Percentiles rank a stretch among this genome's conserved stretches.
phyloP scores from a whole-genome alignment of 2,797 vertebrate genomes.

The Anguilla obscura region DNA sequence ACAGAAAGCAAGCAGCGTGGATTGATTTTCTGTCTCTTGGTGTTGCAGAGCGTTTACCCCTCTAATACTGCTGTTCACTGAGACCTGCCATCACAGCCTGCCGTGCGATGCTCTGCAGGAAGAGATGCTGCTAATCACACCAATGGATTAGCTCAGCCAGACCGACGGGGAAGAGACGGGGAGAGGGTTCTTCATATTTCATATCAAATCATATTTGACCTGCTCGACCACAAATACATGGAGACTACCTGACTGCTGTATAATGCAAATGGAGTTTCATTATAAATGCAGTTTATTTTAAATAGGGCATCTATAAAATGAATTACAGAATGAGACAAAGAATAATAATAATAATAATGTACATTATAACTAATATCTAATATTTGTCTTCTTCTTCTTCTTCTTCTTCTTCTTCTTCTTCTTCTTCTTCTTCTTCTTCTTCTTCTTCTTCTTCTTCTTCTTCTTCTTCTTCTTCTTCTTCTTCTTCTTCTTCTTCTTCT shows the following conservation, averaged over 20 bases:
- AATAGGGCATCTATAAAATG: too few species aligned
- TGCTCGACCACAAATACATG: background rate
- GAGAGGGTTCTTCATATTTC: background rate
- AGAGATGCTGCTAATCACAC: background rate
- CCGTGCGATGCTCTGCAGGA: background rate
- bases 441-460: background rate
- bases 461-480: background rate
- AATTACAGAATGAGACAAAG: too few species aligned
- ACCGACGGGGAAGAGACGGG: background rate
- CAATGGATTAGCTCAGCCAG: background rate
- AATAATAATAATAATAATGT: too few species aligned
- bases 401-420: background rate
- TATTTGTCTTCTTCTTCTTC: background rate
- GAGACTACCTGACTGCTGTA: background rate
- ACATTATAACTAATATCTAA: too few species aligned
- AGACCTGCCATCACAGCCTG: background rate
- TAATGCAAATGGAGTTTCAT: background rate
- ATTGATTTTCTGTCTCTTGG: conserved; percentile 29
- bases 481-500: background rate
- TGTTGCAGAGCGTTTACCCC: conserved; percentile 5
- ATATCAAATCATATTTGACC: background rate
- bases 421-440: background rate
- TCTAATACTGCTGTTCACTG: background rate
- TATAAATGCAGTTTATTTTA: too few species aligned
- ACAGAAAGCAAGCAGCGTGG: background rate